phyloP scores from a whole-genome alignment of 2,888 invertebrate genomes.

The Drosophila barbarae region DNA sequence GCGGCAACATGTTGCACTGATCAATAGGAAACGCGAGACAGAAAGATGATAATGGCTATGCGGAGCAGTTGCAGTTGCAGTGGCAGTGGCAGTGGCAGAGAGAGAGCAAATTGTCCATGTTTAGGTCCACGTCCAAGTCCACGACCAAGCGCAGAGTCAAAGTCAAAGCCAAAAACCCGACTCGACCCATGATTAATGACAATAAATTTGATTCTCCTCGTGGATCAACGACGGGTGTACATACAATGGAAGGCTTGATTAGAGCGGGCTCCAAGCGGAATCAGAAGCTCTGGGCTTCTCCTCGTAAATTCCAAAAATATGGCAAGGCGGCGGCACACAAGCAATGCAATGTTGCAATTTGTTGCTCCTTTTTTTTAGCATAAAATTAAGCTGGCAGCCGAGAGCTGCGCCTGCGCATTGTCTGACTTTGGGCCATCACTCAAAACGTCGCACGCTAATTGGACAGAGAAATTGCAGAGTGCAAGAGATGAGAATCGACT shows the following conservation, averaged over 20 bases:
- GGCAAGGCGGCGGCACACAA: constrained; percentile 43
- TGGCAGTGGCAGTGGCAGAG: not conserved
- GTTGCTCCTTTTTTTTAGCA: constrained; percentile 44
- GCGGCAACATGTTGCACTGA: constrained; percentile 72
- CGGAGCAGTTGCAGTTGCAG: constrained; percentile 32
- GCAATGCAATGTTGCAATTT: constrained; percentile 67
- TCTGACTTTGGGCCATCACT: constrained; percentile 71
- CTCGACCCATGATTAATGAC: constrained; percentile 66
- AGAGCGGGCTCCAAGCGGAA: constrained; percentile 37
- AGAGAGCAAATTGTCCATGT: constrained; percentile 34
- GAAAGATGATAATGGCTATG: constrained; percentile 72
- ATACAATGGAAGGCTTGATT: constrained; percentile 65
- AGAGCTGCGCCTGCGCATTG: constrained; percentile 61
- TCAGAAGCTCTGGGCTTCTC: constrained; percentile 41
- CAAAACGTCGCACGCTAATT: constrained; percentile 72
- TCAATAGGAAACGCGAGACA: constrained; percentile 63
- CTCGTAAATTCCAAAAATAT: constrained; percentile 70
- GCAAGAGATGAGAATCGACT: not conserved
- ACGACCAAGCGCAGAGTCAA: constrained; percentile 11
- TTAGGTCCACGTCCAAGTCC: constrained; percentile 13
- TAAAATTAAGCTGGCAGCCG: constrained; percentile 48
- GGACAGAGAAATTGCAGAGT: constrained; percentile 67
- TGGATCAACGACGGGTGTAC: constrained; percentile 37
- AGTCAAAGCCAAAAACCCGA: constrained; percentile 37
- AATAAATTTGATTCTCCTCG: constrained; percentile 66